These are phyloP conservation scores for Leiothrix lutea DNA, from an alignment of 2,113 vertebrate genomes.

Conservation along the genomic window DNA sequence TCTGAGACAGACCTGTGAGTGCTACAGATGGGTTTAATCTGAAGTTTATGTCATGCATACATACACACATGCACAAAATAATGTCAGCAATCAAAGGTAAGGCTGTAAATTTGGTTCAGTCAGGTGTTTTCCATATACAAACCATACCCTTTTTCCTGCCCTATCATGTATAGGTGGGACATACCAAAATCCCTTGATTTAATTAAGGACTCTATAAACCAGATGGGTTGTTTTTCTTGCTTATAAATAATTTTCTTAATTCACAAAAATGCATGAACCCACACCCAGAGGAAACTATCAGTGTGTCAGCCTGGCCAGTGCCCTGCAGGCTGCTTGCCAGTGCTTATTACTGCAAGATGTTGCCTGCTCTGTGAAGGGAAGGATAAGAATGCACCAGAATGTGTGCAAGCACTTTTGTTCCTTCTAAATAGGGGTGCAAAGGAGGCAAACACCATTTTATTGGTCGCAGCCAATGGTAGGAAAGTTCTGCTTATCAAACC, in stretches of 20 bases:
- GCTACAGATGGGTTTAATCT: background rate
- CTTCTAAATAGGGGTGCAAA: fast-evolving
- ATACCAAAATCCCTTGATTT: background rate
- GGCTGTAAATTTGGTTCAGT: background rate
- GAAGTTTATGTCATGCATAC: background rate
- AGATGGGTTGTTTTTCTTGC: background rate
- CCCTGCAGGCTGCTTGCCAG: background rate
- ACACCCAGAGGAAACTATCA: background rate
- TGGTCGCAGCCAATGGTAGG: fast-evolving
- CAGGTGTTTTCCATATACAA: background rate
- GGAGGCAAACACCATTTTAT: background rate
- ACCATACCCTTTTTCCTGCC: background rate
- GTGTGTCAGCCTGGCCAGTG: background rate
- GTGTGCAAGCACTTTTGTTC: fast-evolving
- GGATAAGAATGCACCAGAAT: background rate
- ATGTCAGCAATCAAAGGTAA: background rate
- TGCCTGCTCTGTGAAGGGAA: background rate
- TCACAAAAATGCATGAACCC: background rate
- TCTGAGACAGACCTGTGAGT: fast-evolving
- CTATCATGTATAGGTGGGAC: fast-evolving
- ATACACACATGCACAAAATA: too few species aligned
- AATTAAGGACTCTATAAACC: background rate
- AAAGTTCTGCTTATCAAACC: background rate
- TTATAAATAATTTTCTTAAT: background rate
- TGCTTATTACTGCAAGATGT: background rate